Conservation (phyloP, 2,888 invertebrate species). For the Eupithecia subumbrata region DNA sequence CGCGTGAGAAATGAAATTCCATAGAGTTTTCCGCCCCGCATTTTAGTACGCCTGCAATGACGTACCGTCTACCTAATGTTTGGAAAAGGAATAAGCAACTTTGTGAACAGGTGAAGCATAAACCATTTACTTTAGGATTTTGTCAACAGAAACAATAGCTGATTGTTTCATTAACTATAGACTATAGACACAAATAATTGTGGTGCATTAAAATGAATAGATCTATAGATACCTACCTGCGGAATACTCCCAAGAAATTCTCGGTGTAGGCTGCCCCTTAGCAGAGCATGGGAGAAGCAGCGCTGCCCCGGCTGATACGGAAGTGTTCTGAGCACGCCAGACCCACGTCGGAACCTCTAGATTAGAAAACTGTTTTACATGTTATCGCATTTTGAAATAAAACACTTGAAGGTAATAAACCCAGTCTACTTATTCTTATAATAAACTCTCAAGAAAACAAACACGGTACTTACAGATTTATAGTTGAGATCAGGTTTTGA, state of each 20-base stretch:
- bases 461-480: not conserved
- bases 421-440: not conserved
- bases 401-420: conserved; percentile 13
- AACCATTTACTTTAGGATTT: not conserved
- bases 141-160: not conserved
- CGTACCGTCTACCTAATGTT: too few species aligned
- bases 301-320: conserved; percentile 89
- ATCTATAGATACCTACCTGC: conserved; percentile 86
- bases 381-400: conserved; percentile 61
- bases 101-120: too few species aligned
- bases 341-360: conserved; percentile 91
- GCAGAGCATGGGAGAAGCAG: conserved; percentile 90
- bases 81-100: too few species aligned
- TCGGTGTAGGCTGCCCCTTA: conserved; percentile 91
- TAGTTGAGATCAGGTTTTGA: not conserved
- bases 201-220: not conserved
- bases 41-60: too few species aligned
- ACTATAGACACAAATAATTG: not conserved
- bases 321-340: conserved; percentile 89
- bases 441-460: not conserved
- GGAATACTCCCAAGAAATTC: conserved; percentile 89
- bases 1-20: too few species aligned
- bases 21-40: too few species aligned
- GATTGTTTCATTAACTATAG: not conserved
- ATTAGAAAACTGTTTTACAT: conserved; percentile 76